Evolutionary conservation across 2,113 vertebrate species (phyloP).

Genomic region (human): GRCh38 chr15:91254501-91255000

Average conservation of each 20-base stretch:
- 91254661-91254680: not conserved
- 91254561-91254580: not conserved
- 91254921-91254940: not conserved
- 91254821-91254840: too few relatives aligned
- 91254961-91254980: not conserved
- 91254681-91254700: not conserved
- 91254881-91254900: fast-evolving
- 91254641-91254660: not conserved
- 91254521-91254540: not conserved
- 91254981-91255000: not conserved
- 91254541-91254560: not conserved
- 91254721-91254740: not conserved
- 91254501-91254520: too few relatives aligned
- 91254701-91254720: not conserved
- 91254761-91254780: not conserved
- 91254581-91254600: not conserved
- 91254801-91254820: not conserved
- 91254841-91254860: not conserved
- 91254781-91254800: not conserved
- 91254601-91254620: not conserved
- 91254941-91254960: not conserved
- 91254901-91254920: not conserved
- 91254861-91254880: not conserved
- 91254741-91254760: not conserved
- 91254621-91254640: not conserved